phyloP scores from a whole-genome alignment of 2,113 vertebrate genomes.

The Varanus komodoensis region DNA sequence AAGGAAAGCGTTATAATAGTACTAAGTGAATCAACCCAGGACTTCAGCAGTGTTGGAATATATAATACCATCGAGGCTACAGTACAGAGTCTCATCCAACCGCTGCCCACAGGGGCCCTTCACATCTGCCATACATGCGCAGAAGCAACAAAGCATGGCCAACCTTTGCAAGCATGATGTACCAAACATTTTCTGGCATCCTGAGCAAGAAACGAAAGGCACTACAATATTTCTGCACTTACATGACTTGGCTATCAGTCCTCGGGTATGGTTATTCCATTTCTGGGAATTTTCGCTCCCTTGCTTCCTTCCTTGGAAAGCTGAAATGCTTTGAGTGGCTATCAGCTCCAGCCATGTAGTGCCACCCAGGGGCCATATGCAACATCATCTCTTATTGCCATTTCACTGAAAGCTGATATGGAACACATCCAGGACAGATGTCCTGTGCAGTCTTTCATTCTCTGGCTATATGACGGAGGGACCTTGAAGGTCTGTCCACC shows the following conservation, averaged over 20 bases:
- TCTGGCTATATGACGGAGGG: conserved; percentile 46
- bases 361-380: conserved; percentile 80
- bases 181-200: conserved; percentile 25
- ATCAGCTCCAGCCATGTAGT: conserved; percentile 74
- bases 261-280: conserved; percentile 33
- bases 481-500: conserved; percentile 51
- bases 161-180: conserved; percentile 37
- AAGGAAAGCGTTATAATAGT: conserved; percentile 76
- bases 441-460: conserved; percentile 40
- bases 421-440: conserved; percentile 16
- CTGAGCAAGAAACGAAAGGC: not conserved
- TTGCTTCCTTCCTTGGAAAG: conserved; percentile 24
- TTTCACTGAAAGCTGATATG: conserved; percentile 63
- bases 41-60: not conserved
- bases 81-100: conserved; percentile 57
- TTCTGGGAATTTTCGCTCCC: conserved; percentile 53
- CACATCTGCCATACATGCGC: conserved; percentile 29
- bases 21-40: conserved; percentile 71
- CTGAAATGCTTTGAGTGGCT: conserved; percentile 59
- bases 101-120: conserved; percentile 53
- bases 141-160: conserved; percentile 34
- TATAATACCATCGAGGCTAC: conserved; percentile 59
- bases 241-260: conserved; percentile 53
- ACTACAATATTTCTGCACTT: conserved; percentile 35
- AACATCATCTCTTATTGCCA: conserved; percentile 61